Evolutionary conservation across 2,797 vertebrate species (phyloP).

Genomic region (Eulemur rubriventer): DNA sequence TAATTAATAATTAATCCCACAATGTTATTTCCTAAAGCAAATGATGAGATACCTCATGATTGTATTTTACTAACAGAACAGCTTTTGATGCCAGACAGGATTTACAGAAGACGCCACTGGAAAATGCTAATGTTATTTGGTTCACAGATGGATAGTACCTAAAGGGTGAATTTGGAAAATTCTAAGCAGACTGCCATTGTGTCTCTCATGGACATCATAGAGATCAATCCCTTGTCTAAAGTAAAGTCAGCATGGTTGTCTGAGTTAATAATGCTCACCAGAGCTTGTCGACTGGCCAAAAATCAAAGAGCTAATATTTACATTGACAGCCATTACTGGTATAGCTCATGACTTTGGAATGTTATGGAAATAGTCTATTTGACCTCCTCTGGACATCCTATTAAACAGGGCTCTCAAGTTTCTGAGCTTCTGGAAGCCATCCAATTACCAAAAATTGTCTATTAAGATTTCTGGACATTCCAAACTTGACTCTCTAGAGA

Average conservation of each 20-base stretch:
- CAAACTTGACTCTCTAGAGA: background rate
- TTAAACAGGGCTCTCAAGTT: background rate
- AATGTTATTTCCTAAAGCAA: background rate
- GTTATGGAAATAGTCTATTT: background rate
- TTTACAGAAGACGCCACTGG: background rate
- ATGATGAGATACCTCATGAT: background rate
- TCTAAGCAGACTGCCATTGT: background rate
- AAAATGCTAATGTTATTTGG: background rate
- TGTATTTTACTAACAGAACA: background rate
- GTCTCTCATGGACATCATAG: background rate
- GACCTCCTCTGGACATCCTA: background rate
- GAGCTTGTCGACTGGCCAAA: background rate
- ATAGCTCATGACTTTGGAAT: background rate
- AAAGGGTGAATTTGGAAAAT: background rate
- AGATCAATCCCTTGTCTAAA: background rate
- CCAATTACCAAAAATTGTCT: background rate
- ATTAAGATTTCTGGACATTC: background rate
- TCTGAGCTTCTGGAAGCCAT: background rate
- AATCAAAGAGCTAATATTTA: background rate
- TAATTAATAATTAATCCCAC: background rate
- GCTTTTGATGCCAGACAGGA: background rate
- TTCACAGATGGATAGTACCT: background rate
- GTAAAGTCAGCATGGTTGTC: background rate
- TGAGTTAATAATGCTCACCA: background rate
- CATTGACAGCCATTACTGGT: background rate